Evolutionary conservation across 2,113 vertebrate genomes (phyloP), one percentile per base, ranked within the genome.

Genomic region (Thomomys bottae): DNA sequence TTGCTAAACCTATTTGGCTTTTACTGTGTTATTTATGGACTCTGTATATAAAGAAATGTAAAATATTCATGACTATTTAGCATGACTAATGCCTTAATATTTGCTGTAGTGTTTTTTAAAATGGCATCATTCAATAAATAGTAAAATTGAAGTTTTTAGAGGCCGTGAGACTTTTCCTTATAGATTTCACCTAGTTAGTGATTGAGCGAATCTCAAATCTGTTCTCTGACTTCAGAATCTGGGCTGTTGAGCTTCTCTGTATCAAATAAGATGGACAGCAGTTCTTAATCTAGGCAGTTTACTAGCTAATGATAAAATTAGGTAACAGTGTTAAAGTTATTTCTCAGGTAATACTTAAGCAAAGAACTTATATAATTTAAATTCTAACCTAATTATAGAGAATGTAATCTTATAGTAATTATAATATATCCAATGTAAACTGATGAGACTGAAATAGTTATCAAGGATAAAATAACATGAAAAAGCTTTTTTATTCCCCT

Each of bases 321-420:
- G 82, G 32, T 10, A 85, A 45, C 7, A 71, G 49, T 21, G 61
- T 75, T 85, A 85, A 89, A 88, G 20, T 66, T 66, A 78, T 84
- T 89, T 79, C 57, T 95, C 83, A 92, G 10, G 30, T 45, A 76
- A 71, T 59, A 86, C 8, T 38, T 75, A n/a, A 85, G n/a, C 81
- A 89, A 83, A 79, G 42, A 70, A 49, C 61, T 1, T 34, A 30
- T 34, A 30, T 78, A 57, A 17, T 45, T 93, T 81, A 61, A 49
- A 59, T n/a, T 75, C 45, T 20, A 57, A 30, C 15, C 21, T 38
- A 63, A 36, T 30, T 61, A 23, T 24, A 38, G 54, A 42, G 57
- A 36, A 38, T 63, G 11, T 18, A 32, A 70, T 24, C 6, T 49
- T 26, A 34, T 80, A 88, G 67, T 38, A 66, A 24, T 18, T 66